Evolutionary conservation across 2,113 vertebrate genomes (phyloP).

Genomic region (Phoxinus phoxinus): DNA sequence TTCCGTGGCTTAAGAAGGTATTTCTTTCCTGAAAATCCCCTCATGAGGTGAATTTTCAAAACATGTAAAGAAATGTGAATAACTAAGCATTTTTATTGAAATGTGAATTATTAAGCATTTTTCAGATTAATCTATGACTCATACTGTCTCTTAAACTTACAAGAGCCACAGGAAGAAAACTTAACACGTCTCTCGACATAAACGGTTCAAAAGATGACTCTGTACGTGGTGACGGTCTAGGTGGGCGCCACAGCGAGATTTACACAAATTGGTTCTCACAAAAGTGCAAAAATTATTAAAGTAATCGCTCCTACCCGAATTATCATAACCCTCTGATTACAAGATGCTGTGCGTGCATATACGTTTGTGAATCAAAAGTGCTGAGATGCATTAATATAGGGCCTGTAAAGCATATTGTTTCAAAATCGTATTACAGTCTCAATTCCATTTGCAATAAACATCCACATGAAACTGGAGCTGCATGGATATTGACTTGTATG

Average conservation of each 20-base stretch:
- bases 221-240: no score
- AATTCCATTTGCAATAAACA: conserved; percentile 34
- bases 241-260: neutral
- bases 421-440: conserved; percentile 23
- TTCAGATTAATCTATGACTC: neutral
- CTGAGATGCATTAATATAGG: conserved; percentile 35
- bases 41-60: conserved; percentile 1
- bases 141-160: neutral
- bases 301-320: conserved; percentile 29
- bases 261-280: conserved; percentile 17
- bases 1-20: neutral
- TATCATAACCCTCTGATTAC: conserved; percentile 29
- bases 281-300: neutral
- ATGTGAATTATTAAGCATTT: neutral
- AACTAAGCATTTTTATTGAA: neutral
- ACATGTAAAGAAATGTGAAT: neutral
- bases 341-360: conserved; percentile 10
- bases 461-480: conserved; percentile 33
- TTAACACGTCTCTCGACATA: neutral
- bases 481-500: conserved; percentile 29
- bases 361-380: conserved; percentile 31
- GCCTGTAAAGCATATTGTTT: conserved; percentile 32
- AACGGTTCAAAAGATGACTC: neutral
- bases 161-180: neutral
- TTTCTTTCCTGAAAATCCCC: conserved; percentile 19